Evolutionary conservation across 2,797 vertebrate genomes (phyloP), one percentile per base, ranked within the genome.

Genomic region (Lacerta bilineata): DNA sequence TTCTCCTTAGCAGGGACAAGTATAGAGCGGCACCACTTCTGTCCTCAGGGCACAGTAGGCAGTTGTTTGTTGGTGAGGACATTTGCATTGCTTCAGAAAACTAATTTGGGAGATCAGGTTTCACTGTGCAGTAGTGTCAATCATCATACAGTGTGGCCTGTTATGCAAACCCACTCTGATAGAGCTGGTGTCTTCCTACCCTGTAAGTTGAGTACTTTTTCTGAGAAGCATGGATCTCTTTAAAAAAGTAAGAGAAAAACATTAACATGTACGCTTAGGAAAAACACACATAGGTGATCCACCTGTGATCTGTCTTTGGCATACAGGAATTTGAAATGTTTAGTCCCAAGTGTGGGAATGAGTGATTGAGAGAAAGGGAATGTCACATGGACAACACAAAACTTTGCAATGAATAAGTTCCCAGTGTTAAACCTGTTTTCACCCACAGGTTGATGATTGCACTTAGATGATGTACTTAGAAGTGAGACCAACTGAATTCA

Each of bases 21-120:
- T n/a, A 3, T 46, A 61, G 64, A 2, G 3, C 39, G 0, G 1
- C 10, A 11, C 20, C 0, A 5, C 46, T 29, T 4, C 5, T n/a
- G 13, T 64, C 3, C 8, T 39, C 0, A 0, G 18, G 68, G 7
- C 66, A 11, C 41, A 1, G 17, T 74, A 66, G 29, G 33, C 0
- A 0, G 59, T 2, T 4, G 2, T 4, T 2, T 3, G 2, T 4
- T 2, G 5, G 36, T 17, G 66, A 2, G n/a, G 76, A 46, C 39
- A 61, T 5, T 2, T 89, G 36, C 20, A 3, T 89, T 71, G 88
- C 5, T 13, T 25, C 13, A 39, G 55, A 13, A 25, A 5, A 43
- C 20, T 13, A 50, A 25, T 83, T 33, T 3, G 7, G 29, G 17
- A 15, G 61, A 29, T 17, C 41, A n/a, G 3, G 9, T 36, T 36